Base-by-base conservation (phyloP, 2,113 vertebrate genomes). In the Amia ocellicauda region DNA sequence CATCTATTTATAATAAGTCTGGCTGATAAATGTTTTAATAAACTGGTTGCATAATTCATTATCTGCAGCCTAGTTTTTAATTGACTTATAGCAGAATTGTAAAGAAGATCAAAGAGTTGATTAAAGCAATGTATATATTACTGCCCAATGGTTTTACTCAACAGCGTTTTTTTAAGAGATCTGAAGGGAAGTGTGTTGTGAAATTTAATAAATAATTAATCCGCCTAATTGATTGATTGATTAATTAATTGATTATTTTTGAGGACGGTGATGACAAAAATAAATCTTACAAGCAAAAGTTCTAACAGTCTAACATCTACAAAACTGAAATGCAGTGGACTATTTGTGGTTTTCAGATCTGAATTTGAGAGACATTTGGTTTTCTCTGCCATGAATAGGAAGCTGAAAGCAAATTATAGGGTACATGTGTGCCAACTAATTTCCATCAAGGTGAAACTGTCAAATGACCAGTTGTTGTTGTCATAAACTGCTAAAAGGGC, bases 1-100 rank as follows among this genome's bases (percentile, higher is more conserved):
- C 82, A 86, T 86, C 80, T 80, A 87, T 88, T 88, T 87, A 86
- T 87, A 88, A 89, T 88, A 83, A 84, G 82, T 77, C 74, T 58
- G 63, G 74, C 82, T 88, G 83, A 88, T 89, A 88, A 89, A 89
- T 88, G 86, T 89, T 88, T 87, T 88, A 88, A 86, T 88, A 86
- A 88, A 87, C 73, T 77, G 74, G 70, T 74, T 88, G 83, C 85
- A 88, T 89, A 83, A 89, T 89, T 89, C 74, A 88, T 86, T 73
- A 73, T 80, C 73, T 65, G 81, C 77, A 83, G 84, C 83, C 85
- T 80, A 80, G 79, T 85, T 88, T 66, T 87, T 90, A 87, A 90
- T 87, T 88, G 86, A 88, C 80, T 87, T 85, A 86, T 84, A 68
- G 78, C 73, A 53, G 78, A 83, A 86, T 85, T 83, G 82, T 85